phyloP scores from a whole-genome alignment of 64 coral and sea anemone species.

The Pocillopora verrucosa region DNA sequence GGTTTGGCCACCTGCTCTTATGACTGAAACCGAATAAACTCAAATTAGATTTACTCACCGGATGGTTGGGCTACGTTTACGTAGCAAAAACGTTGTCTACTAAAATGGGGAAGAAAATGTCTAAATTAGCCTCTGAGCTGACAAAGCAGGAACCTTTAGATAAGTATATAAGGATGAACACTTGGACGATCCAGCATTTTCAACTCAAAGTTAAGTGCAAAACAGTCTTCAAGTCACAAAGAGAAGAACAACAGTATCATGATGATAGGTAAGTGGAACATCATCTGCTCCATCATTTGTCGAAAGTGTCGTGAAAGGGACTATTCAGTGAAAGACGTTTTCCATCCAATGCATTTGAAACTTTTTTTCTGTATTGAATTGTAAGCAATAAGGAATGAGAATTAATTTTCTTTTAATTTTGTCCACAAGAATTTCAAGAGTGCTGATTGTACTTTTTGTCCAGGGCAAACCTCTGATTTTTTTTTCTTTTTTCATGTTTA shows the following conservation, averaged over 20 bases:
- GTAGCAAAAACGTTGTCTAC: not conserved
- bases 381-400: no score
- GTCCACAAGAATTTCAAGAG: no score
- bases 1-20: not conserved
- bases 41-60: not conserved
- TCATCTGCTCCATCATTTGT: no score
- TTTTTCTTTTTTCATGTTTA: no score
- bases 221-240: not conserved
- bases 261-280: slow-evolving; percentile 3
- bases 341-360: no score
- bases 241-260: not conserved
- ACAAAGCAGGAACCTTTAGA: slow-evolving; percentile 12
- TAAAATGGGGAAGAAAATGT: not conserved
- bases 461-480: no score
- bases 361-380: no score
- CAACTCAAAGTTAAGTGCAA: not conserved
- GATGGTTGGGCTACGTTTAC: not conserved
- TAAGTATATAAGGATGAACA: slow-evolving; percentile 35
- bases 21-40: not conserved
- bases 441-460: no score
- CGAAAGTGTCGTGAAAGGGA: no score
- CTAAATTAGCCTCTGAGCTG: not conserved
- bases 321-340: no score
- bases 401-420: no score
- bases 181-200: not conserved